These are phyloP conservation scores for Lithosia quadra DNA, from an alignment of 2,888 invertebrate species.

Conservation along the genomic window DNA sequence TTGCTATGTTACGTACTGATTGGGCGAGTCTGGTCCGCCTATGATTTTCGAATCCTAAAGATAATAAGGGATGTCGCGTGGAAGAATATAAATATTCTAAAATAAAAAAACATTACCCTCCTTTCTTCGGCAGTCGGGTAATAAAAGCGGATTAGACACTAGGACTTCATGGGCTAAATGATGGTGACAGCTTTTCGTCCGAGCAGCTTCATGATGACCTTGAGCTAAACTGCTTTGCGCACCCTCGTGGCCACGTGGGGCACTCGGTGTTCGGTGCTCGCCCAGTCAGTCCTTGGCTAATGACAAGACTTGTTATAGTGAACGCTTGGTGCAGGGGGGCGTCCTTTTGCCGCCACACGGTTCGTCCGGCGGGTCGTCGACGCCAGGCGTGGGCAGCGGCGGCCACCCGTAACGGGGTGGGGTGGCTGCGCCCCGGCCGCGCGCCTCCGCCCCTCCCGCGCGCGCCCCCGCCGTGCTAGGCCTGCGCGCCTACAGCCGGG, in stretches of 20 bases:
- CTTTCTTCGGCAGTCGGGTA: too few relatives aligned
- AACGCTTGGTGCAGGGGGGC: constrained; percentile 59
- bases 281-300: background rate
- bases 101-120: background rate
- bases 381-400: constrained; percentile 65
- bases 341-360: constrained; percentile 68
- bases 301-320: constrained; percentile 24
- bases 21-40: background rate
- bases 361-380: constrained; percentile 61
- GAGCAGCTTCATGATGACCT: too few relatives aligned
- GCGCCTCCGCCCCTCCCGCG: constrained; percentile 31
- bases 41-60: background rate
- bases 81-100: background rate
- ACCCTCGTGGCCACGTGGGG: background rate
- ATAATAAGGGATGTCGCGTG: background rate
- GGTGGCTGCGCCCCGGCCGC: constrained; percentile 8
- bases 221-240: background rate
- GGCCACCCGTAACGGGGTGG: constrained; percentile 64
- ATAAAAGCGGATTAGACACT: background rate
- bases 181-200: background rate
- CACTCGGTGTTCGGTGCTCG: background rate
- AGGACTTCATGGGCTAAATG: background rate
- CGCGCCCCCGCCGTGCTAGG: constrained; percentile 40
- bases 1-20: background rate
- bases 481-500: constrained; percentile 14